Evolutionary conservation across 2,113 vertebrate genomes (phyloP), one percentile per base, ranked within the genome.

Genomic region (Mesembrinibis cayennensis): DNA sequence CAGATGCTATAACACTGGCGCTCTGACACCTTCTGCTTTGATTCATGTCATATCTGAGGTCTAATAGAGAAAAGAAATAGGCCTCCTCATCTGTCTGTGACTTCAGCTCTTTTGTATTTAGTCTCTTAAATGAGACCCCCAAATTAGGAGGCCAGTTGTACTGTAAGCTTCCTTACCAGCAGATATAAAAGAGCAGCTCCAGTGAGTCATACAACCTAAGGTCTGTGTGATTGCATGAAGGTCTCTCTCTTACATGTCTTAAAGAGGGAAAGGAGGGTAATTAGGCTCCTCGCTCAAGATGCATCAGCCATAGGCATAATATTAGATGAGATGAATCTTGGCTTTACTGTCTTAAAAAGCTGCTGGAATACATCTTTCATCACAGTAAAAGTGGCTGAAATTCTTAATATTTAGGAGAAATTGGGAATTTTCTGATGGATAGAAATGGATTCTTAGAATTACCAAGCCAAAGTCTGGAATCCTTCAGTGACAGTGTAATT

Each of bases 21-120:
- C 42, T 87, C 88, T 93, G 93, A 80, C 90, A 97, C 71, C 55
- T 92, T 56, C 16, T 90, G 76, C 77, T 96, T 93, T 94, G 67
- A 94, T 94, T 96, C 80, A 59, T 7, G 4, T 29, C 1, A 0
- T 50, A 59, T 80, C 47, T 55, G 32, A 83, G n/a, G 79, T 80
- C 79, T 80, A 94, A 91, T 82, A 87, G 82, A 67, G 69, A 74
- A 80, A 90, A 83, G 6, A 82, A 83, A 59, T 38, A 16, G 26
- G 14, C 16, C 13, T 76, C 18, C 49, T 62, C 6, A 0, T 66
- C 53, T 47, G 8, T 27, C 52, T 69, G n/a, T 42, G 42, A 63
- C 50, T 95, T 81, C 44, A 78, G 8, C 14, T 83, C 7, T 56
- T 88, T 42, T 83, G 25, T 13, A 20, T 73, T 92, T 72, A 65